phyloP scores from a whole-genome alignment of 1,140 invertebrate species.

The Drosophila arizonae region DNA sequence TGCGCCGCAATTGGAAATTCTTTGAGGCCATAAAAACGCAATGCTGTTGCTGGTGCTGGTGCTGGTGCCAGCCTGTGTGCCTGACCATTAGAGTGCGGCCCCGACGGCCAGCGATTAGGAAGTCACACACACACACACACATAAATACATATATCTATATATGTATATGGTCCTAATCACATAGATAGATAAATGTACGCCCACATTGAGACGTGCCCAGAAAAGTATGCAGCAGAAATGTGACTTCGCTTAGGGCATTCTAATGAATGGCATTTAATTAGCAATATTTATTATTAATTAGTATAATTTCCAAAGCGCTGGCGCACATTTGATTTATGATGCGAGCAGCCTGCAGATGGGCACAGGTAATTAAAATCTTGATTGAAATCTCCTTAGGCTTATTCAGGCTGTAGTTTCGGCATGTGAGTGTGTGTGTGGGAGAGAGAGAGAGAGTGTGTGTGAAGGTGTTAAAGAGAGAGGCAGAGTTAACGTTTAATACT shows the following conservation, averaged over 20 bases:
- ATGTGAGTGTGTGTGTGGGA: too few relatives aligned
- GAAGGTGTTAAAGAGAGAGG: too few relatives aligned
- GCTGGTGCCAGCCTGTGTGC: slow-evolving; percentile 16
- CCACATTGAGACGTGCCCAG: slow-evolving; percentile 1
- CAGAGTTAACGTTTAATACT: background rate
- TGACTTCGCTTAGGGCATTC: slow-evolving; percentile 18
- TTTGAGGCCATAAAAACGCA: slow-evolving; percentile 54
- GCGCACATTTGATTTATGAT: slow-evolving; percentile 51
- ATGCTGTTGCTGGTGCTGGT: background rate
- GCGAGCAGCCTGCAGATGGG: background rate
- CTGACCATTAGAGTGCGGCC: slow-evolving; percentile 47
- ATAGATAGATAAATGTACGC: slow-evolving; percentile 5
- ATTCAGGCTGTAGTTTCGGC: background rate
- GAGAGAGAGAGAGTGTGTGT: background rate
- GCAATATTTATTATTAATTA: slow-evolving; percentile 66
- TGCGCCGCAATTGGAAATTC: slow-evolving; percentile 57
- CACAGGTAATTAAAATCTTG: background rate
- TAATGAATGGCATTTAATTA: slow-evolving; percentile 63
- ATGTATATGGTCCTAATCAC: background rate
- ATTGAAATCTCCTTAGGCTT: background rate
- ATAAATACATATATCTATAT: background rate
- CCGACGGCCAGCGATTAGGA: slow-evolving; percentile 37
- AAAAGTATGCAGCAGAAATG: slow-evolving; percentile 8
- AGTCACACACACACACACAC: slow-evolving; percentile 2
- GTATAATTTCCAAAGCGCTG: slow-evolving; percentile 44